A percentile compares a stretch with the other conserved stretches of the same genome.
Conservation (phyloP, 2,113 vertebrate genomes). For the Phalacrocorax aristotelis region DNA sequence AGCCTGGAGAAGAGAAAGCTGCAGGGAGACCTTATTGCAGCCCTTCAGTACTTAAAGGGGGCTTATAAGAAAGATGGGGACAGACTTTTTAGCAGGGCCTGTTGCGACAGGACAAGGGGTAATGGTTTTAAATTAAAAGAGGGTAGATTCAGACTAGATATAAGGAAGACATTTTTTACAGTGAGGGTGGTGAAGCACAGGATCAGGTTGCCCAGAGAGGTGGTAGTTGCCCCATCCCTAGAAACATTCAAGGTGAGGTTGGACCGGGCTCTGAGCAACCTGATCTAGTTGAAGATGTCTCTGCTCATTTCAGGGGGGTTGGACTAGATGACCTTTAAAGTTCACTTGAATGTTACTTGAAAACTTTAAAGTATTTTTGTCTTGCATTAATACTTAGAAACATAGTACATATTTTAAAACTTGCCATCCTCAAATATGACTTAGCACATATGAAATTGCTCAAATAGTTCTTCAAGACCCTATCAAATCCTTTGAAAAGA, state of each 20-base stretch:
- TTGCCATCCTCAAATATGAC: neutral
- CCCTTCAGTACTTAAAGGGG: neutral
- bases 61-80: neutral
- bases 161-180: neutral
- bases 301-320: rapidly evolving
- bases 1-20: neutral
- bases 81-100: neutral
- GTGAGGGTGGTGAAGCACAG: neutral
- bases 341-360: neutral
- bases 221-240: neutral
- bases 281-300: neutral
- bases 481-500: neutral
- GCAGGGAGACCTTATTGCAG: neutral
- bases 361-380: neutral
- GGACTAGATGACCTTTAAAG: neutral
- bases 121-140: neutral
- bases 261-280: neutral
- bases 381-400: neutral
- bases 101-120: neutral
- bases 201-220: neutral
- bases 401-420: neutral
- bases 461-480: neutral
- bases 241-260: no score
- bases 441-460: no score
- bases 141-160: neutral